Conservation (phyloP, 2,797 vertebrate genomes). For the Siniperca obscura region DNA sequence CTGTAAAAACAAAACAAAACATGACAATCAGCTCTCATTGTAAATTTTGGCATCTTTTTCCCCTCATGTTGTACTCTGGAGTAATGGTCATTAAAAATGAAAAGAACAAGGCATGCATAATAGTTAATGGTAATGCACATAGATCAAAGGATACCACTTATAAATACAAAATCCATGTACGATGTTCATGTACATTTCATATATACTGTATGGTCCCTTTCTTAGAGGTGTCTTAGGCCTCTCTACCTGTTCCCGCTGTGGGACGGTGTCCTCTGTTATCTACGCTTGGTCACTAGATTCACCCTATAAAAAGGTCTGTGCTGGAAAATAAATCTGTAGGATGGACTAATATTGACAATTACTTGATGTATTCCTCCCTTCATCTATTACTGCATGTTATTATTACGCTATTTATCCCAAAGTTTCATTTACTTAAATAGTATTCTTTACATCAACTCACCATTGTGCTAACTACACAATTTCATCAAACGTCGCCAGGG, state of each 20-base stretch:
- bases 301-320: conserved; percentile 57
- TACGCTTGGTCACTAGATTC: conserved; percentile 64
- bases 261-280: conserved; percentile 53
- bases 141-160: conserved; percentile 77
- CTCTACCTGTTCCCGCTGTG: conserved; percentile 55
- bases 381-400: conserved; percentile 64
- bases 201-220: conserved; percentile 75
- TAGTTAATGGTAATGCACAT: conserved; percentile 83
- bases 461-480: conserved; percentile 61
- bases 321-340: conserved; percentile 48
- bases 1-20: conserved; percentile 51
- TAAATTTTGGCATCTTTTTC: conserved; percentile 81
- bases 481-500: conserved; percentile 40
- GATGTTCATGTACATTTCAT: conserved; percentile 82
- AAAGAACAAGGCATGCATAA: conserved; percentile 87
- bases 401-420: conserved; percentile 54
- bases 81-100: conserved; percentile 78
- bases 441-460: conserved; percentile 52
- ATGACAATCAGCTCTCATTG: conserved; percentile 68
- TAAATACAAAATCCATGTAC: conserved; percentile 82
- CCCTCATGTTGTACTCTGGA: conserved; percentile 61
- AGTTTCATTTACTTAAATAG: conserved; percentile 69
- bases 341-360: conserved; percentile 49
- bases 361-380: conserved; percentile 53
- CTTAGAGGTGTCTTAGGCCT: conserved; percentile 55